Conservation (phyloP, 2,113 vertebrate species). For the Pan paniscus region DNA sequence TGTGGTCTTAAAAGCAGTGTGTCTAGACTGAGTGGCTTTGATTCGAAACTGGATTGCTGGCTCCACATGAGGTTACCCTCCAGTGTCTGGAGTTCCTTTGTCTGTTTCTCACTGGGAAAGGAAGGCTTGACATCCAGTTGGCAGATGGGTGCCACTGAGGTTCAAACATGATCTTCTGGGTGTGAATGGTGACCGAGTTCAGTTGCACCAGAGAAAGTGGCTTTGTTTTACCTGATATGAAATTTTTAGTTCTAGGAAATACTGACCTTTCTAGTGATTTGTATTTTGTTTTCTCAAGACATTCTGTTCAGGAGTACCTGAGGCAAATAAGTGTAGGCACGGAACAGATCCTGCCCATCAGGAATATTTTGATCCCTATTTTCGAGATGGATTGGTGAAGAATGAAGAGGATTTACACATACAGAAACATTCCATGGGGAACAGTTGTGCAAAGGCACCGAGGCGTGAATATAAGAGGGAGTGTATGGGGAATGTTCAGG, state of each 20-base stretch:
- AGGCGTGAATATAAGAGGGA: neutral
- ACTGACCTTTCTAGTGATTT: slow-evolving; percentile 2
- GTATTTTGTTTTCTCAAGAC: neutral
- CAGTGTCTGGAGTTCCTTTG: neutral
- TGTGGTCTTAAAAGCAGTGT: neutral
- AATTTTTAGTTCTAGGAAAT: neutral
- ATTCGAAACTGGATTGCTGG: slow-evolving; percentile 25
- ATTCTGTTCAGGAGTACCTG: neutral
- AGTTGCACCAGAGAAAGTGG: neutral
- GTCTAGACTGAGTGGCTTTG: neutral
- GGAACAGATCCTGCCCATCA: neutral
- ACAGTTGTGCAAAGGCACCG: neutral
- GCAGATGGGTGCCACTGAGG: neutral
- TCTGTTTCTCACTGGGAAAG: neutral
- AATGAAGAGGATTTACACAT: neutral
- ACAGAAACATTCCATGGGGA: neutral
- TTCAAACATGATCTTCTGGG: neutral
- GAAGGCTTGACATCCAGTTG: neutral
- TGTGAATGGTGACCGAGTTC: neutral
- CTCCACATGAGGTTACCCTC: neutral
- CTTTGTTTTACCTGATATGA: neutral
- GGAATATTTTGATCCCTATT: slow-evolving; percentile 28
- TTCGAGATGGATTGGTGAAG: neutral
- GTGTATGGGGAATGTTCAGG: accelerated
- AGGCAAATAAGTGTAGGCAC: neutral